A percentile compares a stretch with the other conserved stretches of the same genome.
Evolutionary conservation across 2,888 invertebrate genomes (phyloP).

Genomic region (Caenorhabditis sp.): DNA sequence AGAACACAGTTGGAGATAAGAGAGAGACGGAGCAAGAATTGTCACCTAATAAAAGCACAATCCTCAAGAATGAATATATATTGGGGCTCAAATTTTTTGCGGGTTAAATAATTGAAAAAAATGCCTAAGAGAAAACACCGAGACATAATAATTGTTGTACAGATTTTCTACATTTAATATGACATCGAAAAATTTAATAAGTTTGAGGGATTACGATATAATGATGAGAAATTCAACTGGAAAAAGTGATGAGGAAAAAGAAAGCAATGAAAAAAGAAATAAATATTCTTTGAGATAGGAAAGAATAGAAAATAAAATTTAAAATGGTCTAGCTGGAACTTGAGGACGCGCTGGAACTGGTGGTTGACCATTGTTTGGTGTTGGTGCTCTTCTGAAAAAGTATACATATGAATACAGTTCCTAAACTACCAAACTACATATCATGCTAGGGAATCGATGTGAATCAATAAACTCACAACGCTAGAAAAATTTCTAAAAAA

Average conservation of each 20-base stretch:
- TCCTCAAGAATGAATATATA: background rate
- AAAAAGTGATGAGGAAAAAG: too few relatives aligned
- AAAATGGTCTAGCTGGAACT: constrained; percentile 33
- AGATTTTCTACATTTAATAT: background rate
- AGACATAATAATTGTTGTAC: background rate
- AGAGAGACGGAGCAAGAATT: background rate
- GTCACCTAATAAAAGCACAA: background rate
- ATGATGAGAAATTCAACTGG: too few relatives aligned
- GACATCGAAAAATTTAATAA: background rate
- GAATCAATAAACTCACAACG: background rate
- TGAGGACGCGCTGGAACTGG: constrained; percentile 54
- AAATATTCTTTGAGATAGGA: too few relatives aligned
- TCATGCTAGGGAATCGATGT: background rate
- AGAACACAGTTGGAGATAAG: constrained; percentile 21
- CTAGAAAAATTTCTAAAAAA: background rate
- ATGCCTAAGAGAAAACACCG: background rate
- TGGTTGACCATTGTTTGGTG: constrained; percentile 48
- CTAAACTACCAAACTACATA: constrained; percentile 7
- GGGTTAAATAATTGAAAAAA: background rate
- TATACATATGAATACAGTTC: background rate
- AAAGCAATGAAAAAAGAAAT: too few relatives aligned
- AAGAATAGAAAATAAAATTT: background rate
- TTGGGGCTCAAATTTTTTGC: background rate
- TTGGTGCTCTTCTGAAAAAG: constrained; percentile 53
- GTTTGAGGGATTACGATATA: background rate